Evolutionary conservation across 2,113 vertebrate species (phyloP).

Genomic region (Rousettus leschenaultii): DNA sequence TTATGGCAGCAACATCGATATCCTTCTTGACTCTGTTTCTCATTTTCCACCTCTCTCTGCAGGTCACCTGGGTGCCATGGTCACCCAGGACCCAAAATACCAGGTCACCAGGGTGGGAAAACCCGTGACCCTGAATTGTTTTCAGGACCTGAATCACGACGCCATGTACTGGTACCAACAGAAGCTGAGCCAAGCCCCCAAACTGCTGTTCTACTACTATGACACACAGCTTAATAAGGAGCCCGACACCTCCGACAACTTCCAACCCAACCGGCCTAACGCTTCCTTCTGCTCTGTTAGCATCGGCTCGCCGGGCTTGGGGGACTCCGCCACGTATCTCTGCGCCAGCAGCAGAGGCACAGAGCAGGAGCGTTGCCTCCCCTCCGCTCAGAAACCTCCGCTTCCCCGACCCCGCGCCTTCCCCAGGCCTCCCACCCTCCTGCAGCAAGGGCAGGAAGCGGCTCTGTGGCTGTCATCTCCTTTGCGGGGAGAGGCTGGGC

Average conservation of each 20-base stretch:
- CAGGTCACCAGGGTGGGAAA: background rate
- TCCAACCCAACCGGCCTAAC: background rate
- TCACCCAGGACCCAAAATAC: constrained; percentile 45
- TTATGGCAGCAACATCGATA: background rate
- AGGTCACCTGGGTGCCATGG: background rate
- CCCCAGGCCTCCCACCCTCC: background rate
- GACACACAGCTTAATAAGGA: accelerated
- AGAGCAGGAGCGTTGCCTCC: background rate
- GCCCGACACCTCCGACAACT: background rate
- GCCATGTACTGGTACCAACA: constrained; percentile 32
- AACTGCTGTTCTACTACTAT: background rate
- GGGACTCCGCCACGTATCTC: constrained; percentile 23
- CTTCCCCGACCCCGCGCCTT: background rate
- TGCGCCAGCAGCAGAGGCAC: constrained; percentile 50
- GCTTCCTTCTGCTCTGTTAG: background rate
- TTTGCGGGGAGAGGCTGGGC: background rate
- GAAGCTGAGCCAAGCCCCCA: background rate
- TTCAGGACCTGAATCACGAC: constrained; percentile 2
- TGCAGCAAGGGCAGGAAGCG: background rate
- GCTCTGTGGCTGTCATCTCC: background rate
- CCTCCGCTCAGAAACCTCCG: constrained; percentile 32
- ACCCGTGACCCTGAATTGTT: background rate
- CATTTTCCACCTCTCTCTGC: background rate
- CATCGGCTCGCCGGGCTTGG: background rate
- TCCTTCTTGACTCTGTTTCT: background rate